Conservation (phyloP, 2,113 vertebrate genomes). For the Pyxicephalus adspersus region DNA sequence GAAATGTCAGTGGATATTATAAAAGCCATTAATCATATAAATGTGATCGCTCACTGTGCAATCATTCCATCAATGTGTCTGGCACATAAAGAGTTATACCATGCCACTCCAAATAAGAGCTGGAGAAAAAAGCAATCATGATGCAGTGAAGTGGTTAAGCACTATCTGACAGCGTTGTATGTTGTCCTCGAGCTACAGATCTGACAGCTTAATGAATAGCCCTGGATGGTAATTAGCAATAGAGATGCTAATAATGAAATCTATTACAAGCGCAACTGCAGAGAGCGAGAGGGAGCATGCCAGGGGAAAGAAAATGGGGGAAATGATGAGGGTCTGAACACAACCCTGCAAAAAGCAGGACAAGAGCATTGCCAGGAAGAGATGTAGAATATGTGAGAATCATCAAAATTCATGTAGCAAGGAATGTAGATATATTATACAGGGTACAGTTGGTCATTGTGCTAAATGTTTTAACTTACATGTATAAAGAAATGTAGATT, state of each 20-base stretch:
- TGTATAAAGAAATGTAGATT: no score
- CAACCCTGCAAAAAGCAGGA: neutral
- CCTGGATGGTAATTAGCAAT: slow-evolving; percentile 73
- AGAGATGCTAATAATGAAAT: slow-evolving; percentile 72
- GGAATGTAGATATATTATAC: no score
- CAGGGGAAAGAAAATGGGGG: slow-evolving; percentile 42
- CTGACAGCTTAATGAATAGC: slow-evolving; percentile 76
- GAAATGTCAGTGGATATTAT: neutral
- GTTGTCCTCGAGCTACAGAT: slow-evolving; percentile 65
- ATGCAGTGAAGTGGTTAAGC: slow-evolving; percentile 48
- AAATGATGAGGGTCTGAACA: neutral
- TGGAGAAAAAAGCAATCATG: slow-evolving; percentile 43
- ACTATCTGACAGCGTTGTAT: slow-evolving; percentile 56
- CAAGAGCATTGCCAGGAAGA: neutral
- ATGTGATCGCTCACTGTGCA: neutral
- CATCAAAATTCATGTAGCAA: no score
- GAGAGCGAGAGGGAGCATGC: slow-evolving; percentile 52
- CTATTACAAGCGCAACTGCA: slow-evolving; percentile 73
- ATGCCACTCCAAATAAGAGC: neutral
- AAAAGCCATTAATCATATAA: neutral
- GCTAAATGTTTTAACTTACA: no score
- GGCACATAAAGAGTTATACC: slow-evolving; percentile 21
- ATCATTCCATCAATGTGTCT: neutral
- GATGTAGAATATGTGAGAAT: no score
- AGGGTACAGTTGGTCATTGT: no score